Base-by-base conservation (phyloP, 1,140 invertebrate genomes). In the Coptotermes formosanus region DNA sequence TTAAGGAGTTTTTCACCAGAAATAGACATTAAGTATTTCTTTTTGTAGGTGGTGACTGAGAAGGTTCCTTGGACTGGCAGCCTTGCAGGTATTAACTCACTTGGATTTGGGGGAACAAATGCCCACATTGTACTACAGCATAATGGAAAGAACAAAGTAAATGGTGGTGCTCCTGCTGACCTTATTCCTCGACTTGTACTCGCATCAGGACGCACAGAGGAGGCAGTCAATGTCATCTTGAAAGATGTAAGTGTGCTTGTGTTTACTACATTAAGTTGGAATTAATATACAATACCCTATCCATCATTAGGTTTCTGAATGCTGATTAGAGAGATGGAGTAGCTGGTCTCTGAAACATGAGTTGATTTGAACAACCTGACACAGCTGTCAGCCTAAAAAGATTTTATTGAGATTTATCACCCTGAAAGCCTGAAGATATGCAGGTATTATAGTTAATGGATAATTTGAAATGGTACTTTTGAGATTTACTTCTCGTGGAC, bases 51-150 rank as follows among this genome's bases (percentile, higher is more conserved):
- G 38, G 92, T 94, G 8, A 91, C 89, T 25, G 90, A 94, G 88
- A 91, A 91, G 64, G 92, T 90, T 2, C 90, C 90, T 19, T 93
- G 93, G 91, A 89, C 92, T 55, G 93, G 94, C 82, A 91, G 92
- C 30, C 90, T 93, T 86, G 92, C 94, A 55, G 94, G 92, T n/a
- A 89, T 96, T n/a, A 95, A 95, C 89, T 94, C 94, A 45, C 95
- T 95, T 90, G 94, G 95, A 21, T 95, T 95, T 90, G 93, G 94
- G 87, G 95, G 95, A 81, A 92, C 93, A 32, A 94, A 95, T 90
- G 92, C 93, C 38, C 94, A 95, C 90, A 90, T 92, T 19, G 89
- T 96, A 19, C 89, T 95, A 1, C 91, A 92, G 87, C 90, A 91
- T 7, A 91, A 91, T 86, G 86, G 88, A 2, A 91, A 90, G 48